Evolutionary conservation across 1,140 invertebrate species (phyloP).

Genomic region (Eriosoma lanigerum): DNA sequence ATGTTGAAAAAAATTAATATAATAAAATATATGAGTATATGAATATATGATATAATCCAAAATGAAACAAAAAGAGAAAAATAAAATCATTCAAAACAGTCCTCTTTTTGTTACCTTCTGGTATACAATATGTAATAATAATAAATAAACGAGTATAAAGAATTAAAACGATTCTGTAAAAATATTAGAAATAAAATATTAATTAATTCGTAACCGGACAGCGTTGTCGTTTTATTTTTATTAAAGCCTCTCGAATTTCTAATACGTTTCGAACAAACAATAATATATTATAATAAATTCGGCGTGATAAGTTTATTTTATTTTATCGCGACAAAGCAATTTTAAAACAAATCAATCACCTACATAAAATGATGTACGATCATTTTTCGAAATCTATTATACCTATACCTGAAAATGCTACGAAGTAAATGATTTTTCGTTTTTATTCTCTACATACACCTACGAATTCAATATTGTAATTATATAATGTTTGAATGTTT

Average conservation of each 20-base stretch:
- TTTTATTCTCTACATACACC: too few relatives aligned
- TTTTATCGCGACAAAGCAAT: too few relatives aligned
- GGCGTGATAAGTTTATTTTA: too few relatives aligned
- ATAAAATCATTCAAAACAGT: not conserved
- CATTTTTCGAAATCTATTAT: too few relatives aligned
- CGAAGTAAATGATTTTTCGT: too few relatives aligned
- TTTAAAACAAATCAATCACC: too few relatives aligned
- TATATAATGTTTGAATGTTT: too few relatives aligned
- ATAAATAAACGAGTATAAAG: not conserved
- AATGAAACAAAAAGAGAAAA: conserved; percentile 45
- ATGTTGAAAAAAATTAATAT: too few relatives aligned
- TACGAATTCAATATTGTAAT: too few relatives aligned
- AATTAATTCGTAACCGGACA: not conserved
- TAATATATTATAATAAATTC: not conserved
- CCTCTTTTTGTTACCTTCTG: conserved; percentile 38
- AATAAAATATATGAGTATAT: not conserved
- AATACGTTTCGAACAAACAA: too few relatives aligned
- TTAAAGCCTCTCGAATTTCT: not conserved
- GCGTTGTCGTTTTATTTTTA: not conserved
- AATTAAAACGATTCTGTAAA: not conserved
- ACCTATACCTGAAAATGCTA: too few relatives aligned
- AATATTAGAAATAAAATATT: not conserved
- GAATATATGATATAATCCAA: not conserved
- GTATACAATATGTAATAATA: not conserved
- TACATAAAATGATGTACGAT: too few relatives aligned